Percentiles rank a stretch among this genome's conserved stretches.
Conservation (phyloP, 1,140 invertebrate genomes). For the Scaptodrosophila lebanonensis region DNA sequence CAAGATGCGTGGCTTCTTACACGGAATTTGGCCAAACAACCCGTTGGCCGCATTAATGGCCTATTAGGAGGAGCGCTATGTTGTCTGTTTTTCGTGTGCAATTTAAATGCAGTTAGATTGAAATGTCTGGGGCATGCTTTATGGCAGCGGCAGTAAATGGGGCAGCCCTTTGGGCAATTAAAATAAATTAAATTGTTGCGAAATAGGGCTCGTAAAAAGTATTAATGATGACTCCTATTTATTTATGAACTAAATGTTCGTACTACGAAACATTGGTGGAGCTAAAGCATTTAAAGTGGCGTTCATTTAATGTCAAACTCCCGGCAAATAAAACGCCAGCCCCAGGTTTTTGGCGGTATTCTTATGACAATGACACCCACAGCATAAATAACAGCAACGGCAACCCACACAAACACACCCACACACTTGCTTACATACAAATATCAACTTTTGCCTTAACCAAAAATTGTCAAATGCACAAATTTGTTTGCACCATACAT, state of each 20-base stretch:
- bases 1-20: slow-evolving; percentile 27
- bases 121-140: slow-evolving; percentile 35
- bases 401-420: slow-evolving; percentile 5
- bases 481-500: slow-evolving; percentile 64
- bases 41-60: slow-evolving; percentile 56
- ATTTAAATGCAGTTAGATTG: slow-evolving; percentile 71
- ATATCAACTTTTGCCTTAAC: slow-evolving; percentile 65
- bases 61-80: slow-evolving; percentile 60
- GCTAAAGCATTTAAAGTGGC: slow-evolving; percentile 40
- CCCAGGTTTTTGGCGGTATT: slow-evolving; percentile 48
- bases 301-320: slow-evolving; percentile 47
- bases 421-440: slow-evolving; percentile 13
- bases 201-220: slow-evolving; percentile 30
- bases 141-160: slow-evolving; percentile 22
- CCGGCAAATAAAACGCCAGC: slow-evolving; percentile 31
- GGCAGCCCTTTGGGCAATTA: slow-evolving; percentile 39
- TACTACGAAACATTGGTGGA: no score
- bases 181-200: slow-evolving; percentile 56
- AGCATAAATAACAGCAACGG: background rate
- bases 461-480: slow-evolving; percentile 71
- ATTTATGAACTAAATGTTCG: slow-evolving; percentile 65
- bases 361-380: slow-evolving; percentile 18
- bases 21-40: slow-evolving; percentile 4
- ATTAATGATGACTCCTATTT: slow-evolving; percentile 47
- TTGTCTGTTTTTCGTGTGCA: slow-evolving; percentile 19